Base-by-base conservation (phyloP, 1,140 invertebrate species). In the Hormaphis cornu region DNA sequence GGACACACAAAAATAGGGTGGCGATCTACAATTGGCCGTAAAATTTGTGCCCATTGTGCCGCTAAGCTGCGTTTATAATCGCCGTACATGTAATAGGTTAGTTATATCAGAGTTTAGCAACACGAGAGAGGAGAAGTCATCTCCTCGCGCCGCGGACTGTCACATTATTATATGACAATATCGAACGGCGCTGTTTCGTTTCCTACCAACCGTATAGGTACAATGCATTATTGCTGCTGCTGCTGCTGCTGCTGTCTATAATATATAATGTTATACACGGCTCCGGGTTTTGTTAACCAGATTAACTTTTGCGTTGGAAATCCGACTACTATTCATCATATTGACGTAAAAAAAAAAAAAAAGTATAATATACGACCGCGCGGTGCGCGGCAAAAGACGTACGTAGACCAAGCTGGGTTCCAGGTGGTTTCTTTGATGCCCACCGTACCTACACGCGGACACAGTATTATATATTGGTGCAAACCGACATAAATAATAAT, bases 41-140 rank as follows among this genome's bases (percentile, higher is more conserved):
- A 66, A 66, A 66, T 66, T 66, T 30, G 28, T 50, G 35, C 44
- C 61, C 61, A 66, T 66, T 66, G 61, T 66, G 28, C 14, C 28
- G 61, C 22, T 66, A 66, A 66, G 61, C 61, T 50, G 61, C 61
- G 61, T 66, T 66, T 46, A 48, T 66, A 66, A 66, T 66, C 61
- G 44, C 14, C 26, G 28, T 50, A 22, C 61, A 66, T 48, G 61
- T 66, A 46, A 33, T 66, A 22, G n/a, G 44, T 28, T 48, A 48
- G 44, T 66, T 48, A 46, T 50, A 50, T 48, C 28, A 33, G 12
- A 16, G 26, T 48, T 48, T 33, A 66, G 42, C 61, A 22, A 66
- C 61, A 66, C n/a, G n/a, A n/a, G n/a, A n/a, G n/a, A n/a, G n/a
- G n/a, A 66, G 61, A 63, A 63, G 58, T 63, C 61, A 66, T 66